Base-by-base conservation (phyloP, 1,140 invertebrate species). In the Hylaeus volcanicus region DNA sequence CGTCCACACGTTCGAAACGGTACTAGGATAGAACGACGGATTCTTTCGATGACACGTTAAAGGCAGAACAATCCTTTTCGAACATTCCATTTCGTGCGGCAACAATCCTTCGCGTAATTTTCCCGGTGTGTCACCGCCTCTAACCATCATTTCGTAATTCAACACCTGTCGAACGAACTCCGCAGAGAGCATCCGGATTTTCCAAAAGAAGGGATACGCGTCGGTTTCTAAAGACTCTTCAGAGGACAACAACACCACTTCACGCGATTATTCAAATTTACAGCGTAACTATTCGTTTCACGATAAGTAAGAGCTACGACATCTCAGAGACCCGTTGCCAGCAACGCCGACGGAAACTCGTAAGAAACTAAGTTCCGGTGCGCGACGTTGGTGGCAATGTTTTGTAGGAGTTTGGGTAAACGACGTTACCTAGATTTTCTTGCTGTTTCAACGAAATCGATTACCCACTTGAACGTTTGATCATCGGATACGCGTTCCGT, bases 391-490 rank as follows among this genome's bases (percentile, higher is more conserved):
- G 12, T 48, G 43, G 61, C 6, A 63, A 39, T 41, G 26, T 26
- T 26, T 26, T 26, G 26, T 26, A 26, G 26, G 26, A 26, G 26
- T 26, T 26, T 26, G 0, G 26, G 26, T 26, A 26, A 26, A 26
- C 26, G 26, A 26, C 26, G 26, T 26, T 26, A 26, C 26, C 26
- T 26, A 26, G 26, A 26, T 26, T 26, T 26, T 26, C 26, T 26
- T 26, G 26, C 26, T 26, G 26, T 39, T 51, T 53, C 26, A 74
- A 51, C 9, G 51, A 11, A 51, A 51, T 11, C 51, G 51, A 76
- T 76, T 75, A 75, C 37, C 63, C 74, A 65, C 74, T 75, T 75
- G 51, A 75, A 53, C 51, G 39, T 37, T 71, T 48, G 41, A 66
- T 26, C 60, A 64, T 74, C 60, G 72, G 64, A 64, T 64, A 64